A percentile compares a stretch with the other conserved stretches of the same genome.
Conservation (phyloP, 2,888 invertebrate genomes). For the Heliconius charithonia region DNA sequence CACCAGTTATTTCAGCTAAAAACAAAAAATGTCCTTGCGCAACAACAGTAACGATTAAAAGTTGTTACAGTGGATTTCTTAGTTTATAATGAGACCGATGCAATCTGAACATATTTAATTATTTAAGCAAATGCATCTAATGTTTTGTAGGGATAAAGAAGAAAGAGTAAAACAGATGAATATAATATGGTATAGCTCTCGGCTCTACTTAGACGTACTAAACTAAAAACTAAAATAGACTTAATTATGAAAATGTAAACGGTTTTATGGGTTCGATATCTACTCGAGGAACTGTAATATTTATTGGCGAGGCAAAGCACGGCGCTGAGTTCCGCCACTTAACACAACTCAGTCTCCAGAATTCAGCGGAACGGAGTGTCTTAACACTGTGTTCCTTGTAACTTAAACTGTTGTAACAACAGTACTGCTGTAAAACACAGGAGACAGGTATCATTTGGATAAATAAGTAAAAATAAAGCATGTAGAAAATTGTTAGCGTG, state of each 20-base stretch:
- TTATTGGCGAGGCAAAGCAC: neutral
- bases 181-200: too few relatives aligned
- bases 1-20: neutral
- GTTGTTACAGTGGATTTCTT: neutral
- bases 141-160: too few relatives aligned
- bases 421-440: too few relatives aligned
- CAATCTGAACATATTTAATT: too few relatives aligned
- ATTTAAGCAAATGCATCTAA: neutral
- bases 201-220: too few relatives aligned
- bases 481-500: constrained; percentile 1
- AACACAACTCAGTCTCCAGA: neutral
- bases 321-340: neutral
- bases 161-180: too few relatives aligned
- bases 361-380: neutral
- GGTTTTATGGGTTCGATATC: neutral
- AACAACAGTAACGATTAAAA: neutral
- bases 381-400: neutral
- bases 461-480: neutral
- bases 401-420: too few relatives aligned
- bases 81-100: too few relatives aligned
- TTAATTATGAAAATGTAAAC: too few relatives aligned
- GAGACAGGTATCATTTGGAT: neutral
- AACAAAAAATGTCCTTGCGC: neutral
- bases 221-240: too few relatives aligned
- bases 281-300: neutral